These are phyloP conservation scores for Halichoeres trimaculatus DNA, from an alignment of 2,113 vertebrate genomes.

Conservation along the genomic window DNA sequence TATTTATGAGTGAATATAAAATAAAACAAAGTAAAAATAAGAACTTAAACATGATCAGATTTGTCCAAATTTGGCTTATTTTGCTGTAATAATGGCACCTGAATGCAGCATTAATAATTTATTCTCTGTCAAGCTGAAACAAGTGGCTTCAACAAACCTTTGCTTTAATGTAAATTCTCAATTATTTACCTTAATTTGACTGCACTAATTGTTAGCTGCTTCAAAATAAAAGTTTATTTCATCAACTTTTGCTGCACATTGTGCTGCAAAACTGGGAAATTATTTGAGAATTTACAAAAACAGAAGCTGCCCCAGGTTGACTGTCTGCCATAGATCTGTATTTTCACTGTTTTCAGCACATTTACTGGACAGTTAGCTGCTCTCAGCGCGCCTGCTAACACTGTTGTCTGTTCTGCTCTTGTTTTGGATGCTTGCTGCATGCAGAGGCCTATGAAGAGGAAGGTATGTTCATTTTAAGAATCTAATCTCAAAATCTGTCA, in stretches of 20 bases:
- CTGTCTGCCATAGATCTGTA: not conserved
- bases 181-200: conserved; percentile 1
- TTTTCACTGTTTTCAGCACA: conserved; percentile 8
- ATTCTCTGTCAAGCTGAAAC: conserved; percentile 8
- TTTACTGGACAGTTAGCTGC: conserved; percentile 3
- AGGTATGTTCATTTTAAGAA: conserved; percentile 78
- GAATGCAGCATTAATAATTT: conserved; percentile 6
- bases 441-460: conserved; percentile 82
- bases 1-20: not conserved
- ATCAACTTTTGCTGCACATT: too few species aligned
- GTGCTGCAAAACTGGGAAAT: not conserved
- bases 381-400: conserved; percentile 51
- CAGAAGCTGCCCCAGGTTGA: not conserved
- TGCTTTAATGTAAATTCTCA: conserved; percentile 16
- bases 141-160: not conserved
- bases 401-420: conserved; percentile 75
- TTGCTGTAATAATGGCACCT: not conserved
- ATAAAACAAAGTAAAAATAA: not conserved
- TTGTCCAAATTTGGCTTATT: not conserved
- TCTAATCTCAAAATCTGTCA: conserved; percentile 54
- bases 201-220: not conserved
- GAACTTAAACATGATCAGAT: too few species aligned
- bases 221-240: not conserved
- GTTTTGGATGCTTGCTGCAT: conserved; percentile 82
- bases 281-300: conserved; percentile 29